phyloP scores from a whole-genome alignment of 2,113 vertebrate species.

The Sterna hirundo region DNA sequence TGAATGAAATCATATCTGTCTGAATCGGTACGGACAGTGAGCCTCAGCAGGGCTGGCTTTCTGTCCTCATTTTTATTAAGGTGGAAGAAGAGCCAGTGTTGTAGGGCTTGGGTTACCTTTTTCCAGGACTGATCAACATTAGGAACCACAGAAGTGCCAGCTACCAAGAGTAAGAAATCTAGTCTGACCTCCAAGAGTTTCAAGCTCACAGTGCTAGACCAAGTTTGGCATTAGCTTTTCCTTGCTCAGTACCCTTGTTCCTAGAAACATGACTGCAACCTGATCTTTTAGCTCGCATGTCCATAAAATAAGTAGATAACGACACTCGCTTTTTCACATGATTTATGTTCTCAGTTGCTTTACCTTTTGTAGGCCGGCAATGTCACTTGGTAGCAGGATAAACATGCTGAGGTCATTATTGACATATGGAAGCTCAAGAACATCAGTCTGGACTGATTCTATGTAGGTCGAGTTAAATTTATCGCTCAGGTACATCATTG shows the following conservation, averaged over 20 bases:
- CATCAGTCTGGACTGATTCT: constrained; percentile 59
- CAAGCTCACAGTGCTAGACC: neutral
- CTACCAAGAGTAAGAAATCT: neutral
- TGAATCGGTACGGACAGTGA: neutral
- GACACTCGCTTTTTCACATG: neutral
- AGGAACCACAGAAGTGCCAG: neutral
- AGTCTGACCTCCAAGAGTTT: neutral
- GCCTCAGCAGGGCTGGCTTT: neutral
- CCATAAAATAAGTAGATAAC: neutral
- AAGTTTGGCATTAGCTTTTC: neutral
- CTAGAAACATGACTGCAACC: neutral
- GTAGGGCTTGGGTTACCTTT: neutral
- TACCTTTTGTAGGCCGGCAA: constrained; percentile 78
- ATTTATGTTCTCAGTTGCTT: neutral
- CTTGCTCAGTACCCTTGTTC: neutral
- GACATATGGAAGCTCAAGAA: constrained; percentile 83
- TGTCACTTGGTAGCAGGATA: constrained; percentile 77
- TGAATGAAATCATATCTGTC: neutral
- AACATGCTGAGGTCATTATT: constrained; percentile 84
- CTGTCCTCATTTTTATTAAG: neutral
- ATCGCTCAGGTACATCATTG: constrained; percentile 77
- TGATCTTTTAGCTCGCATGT: neutral
- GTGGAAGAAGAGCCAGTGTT: neutral
- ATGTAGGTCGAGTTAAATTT: constrained; percentile 58
- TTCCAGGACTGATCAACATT: neutral